Conservation (phyloP, 2,888 invertebrate species). For the Dendrolimus houi region DNA sequence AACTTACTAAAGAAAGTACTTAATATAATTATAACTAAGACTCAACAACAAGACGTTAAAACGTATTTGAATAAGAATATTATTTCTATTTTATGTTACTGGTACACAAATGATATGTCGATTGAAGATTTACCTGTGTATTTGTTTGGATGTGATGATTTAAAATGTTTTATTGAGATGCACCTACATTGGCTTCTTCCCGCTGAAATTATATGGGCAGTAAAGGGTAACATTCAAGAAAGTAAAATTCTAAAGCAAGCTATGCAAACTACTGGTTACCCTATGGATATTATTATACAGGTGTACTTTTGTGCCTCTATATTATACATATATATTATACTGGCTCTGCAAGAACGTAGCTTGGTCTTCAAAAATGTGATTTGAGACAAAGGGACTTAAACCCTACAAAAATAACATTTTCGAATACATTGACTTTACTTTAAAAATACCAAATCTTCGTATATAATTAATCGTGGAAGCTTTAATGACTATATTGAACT, state of each 20-base stretch:
- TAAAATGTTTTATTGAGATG: conserved; percentile 50
- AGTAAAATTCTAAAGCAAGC: conserved; percentile 36
- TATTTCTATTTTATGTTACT: conserved; percentile 61
- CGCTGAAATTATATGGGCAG: conserved; percentile 53
- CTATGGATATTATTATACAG: conserved; percentile 25
- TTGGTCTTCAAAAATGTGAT: too few species aligned
- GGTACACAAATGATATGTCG: conserved; percentile 53
- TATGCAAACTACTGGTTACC: conserved; percentile 18
- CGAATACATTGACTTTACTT: too few species aligned
- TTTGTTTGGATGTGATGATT: conserved; percentile 46
- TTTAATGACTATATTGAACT: too few species aligned
- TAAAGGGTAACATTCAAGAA: conserved; percentile 36
- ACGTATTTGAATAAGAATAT: conserved; percentile 56
- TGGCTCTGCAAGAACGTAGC: too few species aligned
- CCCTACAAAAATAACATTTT: too few species aligned
- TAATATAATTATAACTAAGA: conserved; percentile 35
- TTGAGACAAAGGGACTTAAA: too few species aligned
- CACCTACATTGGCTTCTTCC: conserved; percentile 66
- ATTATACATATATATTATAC: too few species aligned
- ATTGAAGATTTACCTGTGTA: conserved; percentile 57
- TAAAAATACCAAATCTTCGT: too few species aligned
- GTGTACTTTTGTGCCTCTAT: conserved; percentile 4
- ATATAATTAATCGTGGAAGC: too few species aligned
- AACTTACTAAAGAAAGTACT: conserved; percentile 60
- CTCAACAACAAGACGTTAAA: conserved; percentile 33